phyloP scores from a whole-genome alignment of 2,113 vertebrate genomes.

The Ochotona princeps region DNA sequence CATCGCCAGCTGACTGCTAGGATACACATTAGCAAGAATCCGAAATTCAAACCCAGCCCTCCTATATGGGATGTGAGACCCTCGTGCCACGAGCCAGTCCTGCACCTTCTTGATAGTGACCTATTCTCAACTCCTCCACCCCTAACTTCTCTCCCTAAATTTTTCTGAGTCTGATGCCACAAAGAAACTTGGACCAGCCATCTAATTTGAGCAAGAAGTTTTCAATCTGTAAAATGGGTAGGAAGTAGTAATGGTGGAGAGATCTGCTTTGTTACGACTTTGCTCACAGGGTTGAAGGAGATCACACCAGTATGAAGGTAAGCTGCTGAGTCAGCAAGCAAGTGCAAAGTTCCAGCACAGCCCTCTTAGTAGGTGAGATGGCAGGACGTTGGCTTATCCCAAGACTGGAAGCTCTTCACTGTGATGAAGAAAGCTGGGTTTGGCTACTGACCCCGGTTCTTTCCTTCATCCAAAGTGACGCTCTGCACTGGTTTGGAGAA shows the following conservation, averaged over 20 bases:
- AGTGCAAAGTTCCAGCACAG: neutral
- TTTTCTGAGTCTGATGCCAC: neutral
- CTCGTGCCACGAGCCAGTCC: too few species aligned
- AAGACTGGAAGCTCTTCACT: neutral
- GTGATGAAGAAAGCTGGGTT: neutral
- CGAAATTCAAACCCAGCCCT: too few species aligned
- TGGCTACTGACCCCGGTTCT: neutral
- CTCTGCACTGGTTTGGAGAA: neutral
- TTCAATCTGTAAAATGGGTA: neutral
- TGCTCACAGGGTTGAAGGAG: neutral
- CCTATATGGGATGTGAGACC: too few species aligned
- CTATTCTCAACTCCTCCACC: neutral
- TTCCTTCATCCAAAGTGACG: neutral
- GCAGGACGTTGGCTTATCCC: neutral
- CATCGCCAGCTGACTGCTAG: too few species aligned
- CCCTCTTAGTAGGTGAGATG: neutral
- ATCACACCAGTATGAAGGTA: neutral
- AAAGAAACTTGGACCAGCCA: neutral
- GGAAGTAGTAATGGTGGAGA: constrained; percentile 7
- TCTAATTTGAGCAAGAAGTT: neutral
- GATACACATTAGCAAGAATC: too few species aligned
- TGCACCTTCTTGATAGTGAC: neutral
- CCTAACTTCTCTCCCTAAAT: constrained; percentile 5
- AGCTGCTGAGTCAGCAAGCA: neutral
- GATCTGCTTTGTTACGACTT: neutral